Evolutionary conservation across 2,888 invertebrate genomes (phyloP), one percentile per base, ranked within the genome.

Genomic region (Choristoneura rosaceana): DNA sequence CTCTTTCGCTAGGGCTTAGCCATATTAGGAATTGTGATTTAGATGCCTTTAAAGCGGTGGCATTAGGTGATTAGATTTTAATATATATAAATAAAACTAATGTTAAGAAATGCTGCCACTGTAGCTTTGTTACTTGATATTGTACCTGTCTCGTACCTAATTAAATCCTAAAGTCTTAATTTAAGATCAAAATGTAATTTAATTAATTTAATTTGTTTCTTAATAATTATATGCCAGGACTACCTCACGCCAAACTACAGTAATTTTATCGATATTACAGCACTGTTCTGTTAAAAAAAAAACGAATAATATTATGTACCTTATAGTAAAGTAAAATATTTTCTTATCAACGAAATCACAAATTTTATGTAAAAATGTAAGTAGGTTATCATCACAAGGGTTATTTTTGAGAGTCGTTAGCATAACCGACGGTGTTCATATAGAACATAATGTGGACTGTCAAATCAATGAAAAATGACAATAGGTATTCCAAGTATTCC

Each of bases 41-140:
- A 91, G 88, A 92, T 91, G 93, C 92, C 92, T 93, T 92, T 87
- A 88, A 88, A 84, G 78, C 85, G 84, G 86, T 87, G 86, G 87
- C 86, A 80, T 82, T 76, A 71, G 70, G 70, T 70, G 64, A 74
- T 15, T 73, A 73, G 73, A 70, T 69, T 76, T 71, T 62, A 74
- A 52, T 47, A 68, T 47, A 68, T 59, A 34, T 33, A 73, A 43
- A 58, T 75, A 55, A 70, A 14, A 25, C 25, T 67, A 70, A 70
- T 69, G 59, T 77, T 79, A 77, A 81, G 75, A 82, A 83, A 82
- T 80, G 84, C 87, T 84, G 88, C 88, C 90, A 89, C 87, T 87
- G 87, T 88, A 89, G 90, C 89, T 90, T 87, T 86, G 81, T 86
- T 86, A 87, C 61, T 71, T 15, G 52, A 61, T 61, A 69, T 50